Conservation (phyloP, 2,888 invertebrate species). For the Idaea dimidiata region DNA sequence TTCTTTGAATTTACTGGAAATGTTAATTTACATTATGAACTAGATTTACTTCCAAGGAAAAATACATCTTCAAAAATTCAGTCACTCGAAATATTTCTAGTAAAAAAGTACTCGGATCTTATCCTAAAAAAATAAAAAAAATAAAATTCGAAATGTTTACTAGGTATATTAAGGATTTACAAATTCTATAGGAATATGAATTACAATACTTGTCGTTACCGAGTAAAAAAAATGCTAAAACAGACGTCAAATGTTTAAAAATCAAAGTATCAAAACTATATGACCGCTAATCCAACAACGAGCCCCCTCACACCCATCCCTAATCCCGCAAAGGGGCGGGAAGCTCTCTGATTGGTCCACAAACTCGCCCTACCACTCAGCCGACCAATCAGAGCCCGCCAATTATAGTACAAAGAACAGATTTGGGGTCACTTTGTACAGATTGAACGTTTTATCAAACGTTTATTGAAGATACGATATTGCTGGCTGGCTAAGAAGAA, state of each 20-base stretch:
- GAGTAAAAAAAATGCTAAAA: not conserved
- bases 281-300: conserved; percentile 30
- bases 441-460: conserved; percentile 51
- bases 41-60: too few species aligned
- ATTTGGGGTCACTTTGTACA: conserved; percentile 71
- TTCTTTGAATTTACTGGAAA: too few species aligned
- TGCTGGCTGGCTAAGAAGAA: conserved; percentile 9
- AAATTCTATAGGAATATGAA: not conserved
- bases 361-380: conserved; percentile 18
- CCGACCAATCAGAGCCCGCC: conserved; percentile 56
- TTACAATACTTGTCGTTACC: not conserved
- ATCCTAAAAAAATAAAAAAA: too few species aligned
- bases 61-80: too few species aligned
- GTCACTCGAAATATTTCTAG: too few species aligned
- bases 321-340: conserved; percentile 56
- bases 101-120: too few species aligned
- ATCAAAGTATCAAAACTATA: conserved; percentile 19
- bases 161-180: not conserved
- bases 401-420: conserved; percentile 70
- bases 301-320: conserved; percentile 50
- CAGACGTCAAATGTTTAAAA: not conserved
- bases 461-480: conserved; percentile 9
- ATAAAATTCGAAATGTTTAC: too few species aligned
- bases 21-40: too few species aligned
- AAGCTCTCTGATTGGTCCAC: conserved; percentile 48